Evolutionary conservation across 2,797 vertebrate species (phyloP).

Genomic region (Platyrinchus mystaceus): DNA sequence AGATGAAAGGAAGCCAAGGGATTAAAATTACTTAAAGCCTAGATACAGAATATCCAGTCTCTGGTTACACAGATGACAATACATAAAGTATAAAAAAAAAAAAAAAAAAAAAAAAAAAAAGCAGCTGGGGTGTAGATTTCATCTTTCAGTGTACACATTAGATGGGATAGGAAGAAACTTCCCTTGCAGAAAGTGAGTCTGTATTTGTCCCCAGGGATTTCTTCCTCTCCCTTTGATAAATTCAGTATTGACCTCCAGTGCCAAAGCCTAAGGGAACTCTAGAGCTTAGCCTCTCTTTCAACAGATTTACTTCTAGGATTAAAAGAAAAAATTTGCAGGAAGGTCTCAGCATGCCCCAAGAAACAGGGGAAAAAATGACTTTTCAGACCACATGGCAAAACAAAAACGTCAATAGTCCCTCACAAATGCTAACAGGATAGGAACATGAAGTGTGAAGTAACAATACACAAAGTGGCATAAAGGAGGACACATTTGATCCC

Average conservation of each 20-base stretch:
- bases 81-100: not conserved
- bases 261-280: not conserved
- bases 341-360: not conserved
- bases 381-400: not conserved
- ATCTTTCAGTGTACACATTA: not conserved
- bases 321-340: not conserved
- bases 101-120: not conserved
- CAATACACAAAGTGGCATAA: not conserved
- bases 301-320: not conserved
- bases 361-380: not conserved
- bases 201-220: not conserved
- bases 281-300: not conserved
- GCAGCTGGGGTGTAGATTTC: not conserved
- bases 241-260: not conserved
- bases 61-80: not conserved
- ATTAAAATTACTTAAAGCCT: not conserved
- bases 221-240: not conserved
- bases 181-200: not conserved
- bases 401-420: constrained; percentile 16
- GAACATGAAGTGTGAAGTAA: constrained; percentile 26
- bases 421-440: not conserved
- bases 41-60: not conserved
- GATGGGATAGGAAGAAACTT: not conserved
- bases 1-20: not conserved
- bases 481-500: constrained; percentile 22